phyloP scores from a whole-genome alignment of 30 jellyfish, hydroid and myxozoan species.

The Catostylus mosaicus region DNA sequence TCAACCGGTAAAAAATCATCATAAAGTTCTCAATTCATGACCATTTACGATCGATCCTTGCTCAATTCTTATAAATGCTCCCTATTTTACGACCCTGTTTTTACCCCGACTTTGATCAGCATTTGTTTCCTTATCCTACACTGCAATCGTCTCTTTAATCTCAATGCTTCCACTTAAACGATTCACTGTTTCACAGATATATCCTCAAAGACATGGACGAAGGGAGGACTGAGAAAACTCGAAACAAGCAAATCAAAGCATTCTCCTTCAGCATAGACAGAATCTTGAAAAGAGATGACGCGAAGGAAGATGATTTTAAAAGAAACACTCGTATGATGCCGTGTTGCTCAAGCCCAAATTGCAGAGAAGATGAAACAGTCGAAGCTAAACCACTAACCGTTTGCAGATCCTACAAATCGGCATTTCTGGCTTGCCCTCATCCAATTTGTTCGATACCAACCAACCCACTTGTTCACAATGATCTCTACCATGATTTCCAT shows the following conservation, averaged over 20 bases:
- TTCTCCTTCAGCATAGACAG: conserved; percentile 67
- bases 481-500: conserved; percentile 13
- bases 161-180: no score
- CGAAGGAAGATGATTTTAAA: not conserved
- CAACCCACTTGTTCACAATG: conserved; percentile 28
- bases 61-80: no score
- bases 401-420: conserved; percentile 22
- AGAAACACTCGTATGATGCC: not conserved
- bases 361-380: not conserved
- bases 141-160: no score
- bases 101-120: no score
- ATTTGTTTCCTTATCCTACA: no score
- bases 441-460: conserved; percentile 63
- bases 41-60: no score
- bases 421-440: conserved; percentile 38
- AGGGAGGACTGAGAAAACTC: not conserved
- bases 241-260: not conserved
- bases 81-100: no score
- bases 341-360: conserved; percentile 26
- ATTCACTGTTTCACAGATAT: not conserved
- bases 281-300: conserved; percentile 30
- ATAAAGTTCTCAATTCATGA: no score
- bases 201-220: not conserved
- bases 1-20: no score
- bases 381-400: conserved; percentile 11